Evolutionary conservation across 1,140 invertebrate genomes (phyloP).

Genomic region (Limonius californicus): DNA sequence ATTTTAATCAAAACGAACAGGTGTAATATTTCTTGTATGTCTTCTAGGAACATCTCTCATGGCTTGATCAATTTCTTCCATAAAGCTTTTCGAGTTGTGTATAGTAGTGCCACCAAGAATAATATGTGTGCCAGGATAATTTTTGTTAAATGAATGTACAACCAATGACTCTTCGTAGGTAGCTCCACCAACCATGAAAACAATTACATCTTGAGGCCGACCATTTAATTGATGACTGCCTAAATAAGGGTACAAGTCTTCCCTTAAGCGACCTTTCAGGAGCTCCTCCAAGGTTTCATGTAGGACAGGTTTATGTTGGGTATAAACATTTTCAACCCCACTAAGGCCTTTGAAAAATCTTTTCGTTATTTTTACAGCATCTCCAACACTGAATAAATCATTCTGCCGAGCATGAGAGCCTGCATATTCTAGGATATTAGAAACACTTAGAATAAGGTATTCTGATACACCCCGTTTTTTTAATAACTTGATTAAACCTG

Average conservation of each 20-base stretch:
- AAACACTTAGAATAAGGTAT: slow-evolving; percentile 59
- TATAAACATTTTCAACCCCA: slow-evolving; percentile 97
- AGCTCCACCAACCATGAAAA: slow-evolving; percentile 94
- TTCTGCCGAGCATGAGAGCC: slow-evolving; percentile 71
- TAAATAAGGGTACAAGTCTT: slow-evolving; percentile 78
- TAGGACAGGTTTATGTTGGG: slow-evolving; percentile 87
- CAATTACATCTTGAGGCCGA: slow-evolving; percentile 82
- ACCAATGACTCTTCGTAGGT: slow-evolving; percentile 94
- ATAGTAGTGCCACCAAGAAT: slow-evolving; percentile 87
- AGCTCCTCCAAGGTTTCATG: slow-evolving; percentile 85
- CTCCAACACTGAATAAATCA: slow-evolving; percentile 81
- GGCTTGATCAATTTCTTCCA: slow-evolving; percentile 64
- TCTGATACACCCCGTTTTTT: slow-evolving; percentile 64
- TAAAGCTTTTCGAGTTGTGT: slow-evolving; percentile 82
- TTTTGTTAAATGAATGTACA: slow-evolving; percentile 79
- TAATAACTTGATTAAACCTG: slow-evolving; percentile 67
- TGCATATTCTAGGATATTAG: slow-evolving; percentile 74
- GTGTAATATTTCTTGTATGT: not conserved
- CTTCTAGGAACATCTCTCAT: slow-evolving; percentile 34
- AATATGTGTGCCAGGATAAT: slow-evolving; percentile 69
- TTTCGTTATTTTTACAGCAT: slow-evolving; percentile 87
- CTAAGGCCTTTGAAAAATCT: slow-evolving; percentile 86
- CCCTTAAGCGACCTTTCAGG: slow-evolving; percentile 80
- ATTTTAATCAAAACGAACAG: no score
- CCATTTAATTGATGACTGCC: slow-evolving; percentile 55